phyloP scores from a whole-genome alignment of 2,888 invertebrate species.

The Drosophila aldrichi region DNA sequence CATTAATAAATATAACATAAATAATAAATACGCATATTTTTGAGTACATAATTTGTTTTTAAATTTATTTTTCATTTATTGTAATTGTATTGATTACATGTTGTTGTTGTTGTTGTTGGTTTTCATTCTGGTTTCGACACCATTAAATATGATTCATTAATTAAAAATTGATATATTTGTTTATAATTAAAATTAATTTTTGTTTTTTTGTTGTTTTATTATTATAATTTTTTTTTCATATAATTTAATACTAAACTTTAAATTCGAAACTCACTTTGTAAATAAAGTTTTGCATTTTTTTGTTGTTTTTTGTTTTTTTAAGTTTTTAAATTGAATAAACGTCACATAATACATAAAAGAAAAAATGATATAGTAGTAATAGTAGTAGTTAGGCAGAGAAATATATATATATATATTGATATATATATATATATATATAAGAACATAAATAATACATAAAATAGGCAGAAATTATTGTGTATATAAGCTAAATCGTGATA shows the following conservation, averaged over 20 bases:
- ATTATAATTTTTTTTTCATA: conserved; percentile 43
- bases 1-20: too few species aligned
- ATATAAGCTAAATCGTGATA: conserved; percentile 35
- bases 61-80: conserved; percentile 65
- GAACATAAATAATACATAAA: conserved; percentile 59
- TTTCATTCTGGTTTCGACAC: conserved; percentile 62
- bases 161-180: conserved; percentile 74
- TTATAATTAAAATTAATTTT: conserved; percentile 61
- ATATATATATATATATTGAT: conserved; percentile 35
- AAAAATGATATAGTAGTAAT: conserved; percentile 45
- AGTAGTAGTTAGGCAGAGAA: conserved; percentile 58
- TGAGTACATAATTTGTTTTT: conserved; percentile 73
- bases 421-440: conserved; percentile 19
- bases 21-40: conserved; percentile 19
- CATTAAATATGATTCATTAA: conserved; percentile 74
- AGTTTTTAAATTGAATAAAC: conserved; percentile 46
- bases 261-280: conserved; percentile 82
- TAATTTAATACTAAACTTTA: conserved; percentile 70
- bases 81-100: conserved; percentile 76
- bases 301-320: conserved; percentile 21
- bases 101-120: conserved; percentile 35
- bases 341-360: conserved; percentile 48
- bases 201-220: conserved; percentile 14
- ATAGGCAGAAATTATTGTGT: conserved; percentile 35
- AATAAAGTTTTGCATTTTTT: conserved; percentile 55